Conservation (phyloP, 2,113 vertebrate species). For the Sprattus sprattus region DNA sequence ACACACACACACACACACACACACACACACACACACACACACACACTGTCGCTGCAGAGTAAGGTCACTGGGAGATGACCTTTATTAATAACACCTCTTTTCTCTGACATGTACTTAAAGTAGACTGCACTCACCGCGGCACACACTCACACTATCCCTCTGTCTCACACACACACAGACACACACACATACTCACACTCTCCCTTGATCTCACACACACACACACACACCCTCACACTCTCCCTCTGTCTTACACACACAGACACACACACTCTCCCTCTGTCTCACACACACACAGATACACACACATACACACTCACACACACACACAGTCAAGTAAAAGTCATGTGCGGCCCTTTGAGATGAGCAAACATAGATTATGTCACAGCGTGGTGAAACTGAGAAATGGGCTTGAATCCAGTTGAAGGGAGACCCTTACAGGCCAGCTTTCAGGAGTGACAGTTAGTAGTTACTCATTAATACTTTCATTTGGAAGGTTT, state of each 20-base stretch:
- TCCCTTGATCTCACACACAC: not conserved
- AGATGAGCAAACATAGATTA: slow-evolving; percentile 4
- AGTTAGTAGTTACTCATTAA: not conserved
- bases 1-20: not conserved
- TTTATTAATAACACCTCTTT: slow-evolving; percentile 61
- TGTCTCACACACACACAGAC: not conserved
- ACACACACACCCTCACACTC: not conserved
- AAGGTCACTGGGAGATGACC: slow-evolving; percentile 51
- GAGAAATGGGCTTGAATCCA: not conserved
- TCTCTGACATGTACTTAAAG: slow-evolving; percentile 12
- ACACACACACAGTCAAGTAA: not conserved
- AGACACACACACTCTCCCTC: not conserved
- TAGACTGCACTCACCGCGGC: not conserved
- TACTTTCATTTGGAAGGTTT: too few species aligned
- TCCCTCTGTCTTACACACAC: not conserved
- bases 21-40: slow-evolving; percentile 29
- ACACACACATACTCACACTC: too few species aligned
- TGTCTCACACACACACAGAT: too few species aligned
- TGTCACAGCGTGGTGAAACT: not conserved
- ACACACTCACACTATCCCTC: not conserved
- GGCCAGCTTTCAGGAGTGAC: not conserved
- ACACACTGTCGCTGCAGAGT: slow-evolving; percentile 42
- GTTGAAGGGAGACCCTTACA: not conserved
- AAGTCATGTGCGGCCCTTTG: not conserved
- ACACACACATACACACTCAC: not conserved